Conservation (phyloP, 1,140 invertebrate species). For the Pogonomyrmex californicus region DNA sequence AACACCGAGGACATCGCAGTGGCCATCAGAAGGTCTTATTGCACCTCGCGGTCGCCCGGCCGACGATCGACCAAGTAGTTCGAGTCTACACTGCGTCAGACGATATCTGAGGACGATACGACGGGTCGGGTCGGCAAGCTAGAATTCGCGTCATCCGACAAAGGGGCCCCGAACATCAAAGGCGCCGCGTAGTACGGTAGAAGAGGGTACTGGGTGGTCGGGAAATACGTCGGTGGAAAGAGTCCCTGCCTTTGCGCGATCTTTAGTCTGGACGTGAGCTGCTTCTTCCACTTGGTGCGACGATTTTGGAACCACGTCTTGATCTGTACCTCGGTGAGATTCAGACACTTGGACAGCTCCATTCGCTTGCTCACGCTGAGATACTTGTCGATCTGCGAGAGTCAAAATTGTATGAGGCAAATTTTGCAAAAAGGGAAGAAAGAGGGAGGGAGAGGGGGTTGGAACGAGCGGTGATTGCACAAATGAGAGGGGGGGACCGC, state of each 20-base stretch:
- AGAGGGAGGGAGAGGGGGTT: background rate
- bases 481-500: background rate
- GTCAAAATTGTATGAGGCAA: background rate
- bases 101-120: slow-evolving; percentile 68
- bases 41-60: slow-evolving; percentile 41
- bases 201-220: slow-evolving; percentile 89
- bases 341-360: slow-evolving; percentile 95
- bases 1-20: background rate
- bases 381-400: slow-evolving; percentile 94
- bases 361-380: slow-evolving; percentile 97
- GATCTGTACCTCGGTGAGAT: slow-evolving; percentile 97
- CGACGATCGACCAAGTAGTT: slow-evolving; percentile 62
- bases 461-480: too few species aligned
- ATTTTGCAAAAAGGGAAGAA: too few species aligned
- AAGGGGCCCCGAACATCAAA: slow-evolving; percentile 67
- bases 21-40: slow-evolving; percentile 38
- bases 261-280: slow-evolving; percentile 95
- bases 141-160: slow-evolving; percentile 67
- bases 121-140: slow-evolving; percentile 59
- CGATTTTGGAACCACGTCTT: slow-evolving; percentile 99
- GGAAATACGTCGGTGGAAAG: slow-evolving; percentile 91
- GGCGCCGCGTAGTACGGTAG: slow-evolving; percentile 86
- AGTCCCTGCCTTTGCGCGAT: slow-evolving; percentile 95
- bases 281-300: slow-evolving; percentile 98
- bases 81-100: slow-evolving; percentile 55